Conservation (phyloP, 2,113 vertebrate species). For the Acrocephalus kingi region DNA sequence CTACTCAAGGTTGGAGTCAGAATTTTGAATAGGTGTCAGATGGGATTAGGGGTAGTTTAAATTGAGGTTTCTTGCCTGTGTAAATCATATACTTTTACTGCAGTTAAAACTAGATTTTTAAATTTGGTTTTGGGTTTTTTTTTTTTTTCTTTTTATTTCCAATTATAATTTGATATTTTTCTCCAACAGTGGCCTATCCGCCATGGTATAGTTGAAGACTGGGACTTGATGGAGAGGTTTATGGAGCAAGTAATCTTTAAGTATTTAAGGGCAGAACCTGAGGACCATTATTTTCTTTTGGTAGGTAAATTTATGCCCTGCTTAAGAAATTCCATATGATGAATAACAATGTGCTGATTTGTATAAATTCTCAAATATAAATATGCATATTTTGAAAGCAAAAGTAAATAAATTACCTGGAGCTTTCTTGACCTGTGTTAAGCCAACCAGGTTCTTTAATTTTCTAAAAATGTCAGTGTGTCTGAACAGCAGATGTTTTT, state of each 20-base stretch:
- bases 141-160: neutral
- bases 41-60: fast-evolving
- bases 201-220: conserved; percentile 98
- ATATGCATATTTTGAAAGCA: neutral
- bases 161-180: neutral
- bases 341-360: neutral
- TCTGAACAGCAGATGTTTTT: neutral
- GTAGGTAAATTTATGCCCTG: conserved; percentile 72
- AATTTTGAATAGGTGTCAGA: neutral
- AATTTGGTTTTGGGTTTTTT: conserved; percentile 50
- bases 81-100: neutral
- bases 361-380: neutral
- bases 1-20: neutral
- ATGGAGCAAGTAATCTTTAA: conserved; percentile 99
- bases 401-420: neutral
- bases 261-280: conserved; percentile 95
- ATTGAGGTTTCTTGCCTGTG: neutral
- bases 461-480: neutral
- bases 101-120: neutral
- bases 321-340: neutral
- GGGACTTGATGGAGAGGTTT: conserved; percentile 99
- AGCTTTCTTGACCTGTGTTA: neutral
- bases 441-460: neutral
- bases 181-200: conserved; percentile 92
- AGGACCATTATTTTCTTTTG: conserved; percentile 98